phyloP scores from a whole-genome alignment of 2,113 vertebrate species.

The Toxotes jaculatrix region DNA sequence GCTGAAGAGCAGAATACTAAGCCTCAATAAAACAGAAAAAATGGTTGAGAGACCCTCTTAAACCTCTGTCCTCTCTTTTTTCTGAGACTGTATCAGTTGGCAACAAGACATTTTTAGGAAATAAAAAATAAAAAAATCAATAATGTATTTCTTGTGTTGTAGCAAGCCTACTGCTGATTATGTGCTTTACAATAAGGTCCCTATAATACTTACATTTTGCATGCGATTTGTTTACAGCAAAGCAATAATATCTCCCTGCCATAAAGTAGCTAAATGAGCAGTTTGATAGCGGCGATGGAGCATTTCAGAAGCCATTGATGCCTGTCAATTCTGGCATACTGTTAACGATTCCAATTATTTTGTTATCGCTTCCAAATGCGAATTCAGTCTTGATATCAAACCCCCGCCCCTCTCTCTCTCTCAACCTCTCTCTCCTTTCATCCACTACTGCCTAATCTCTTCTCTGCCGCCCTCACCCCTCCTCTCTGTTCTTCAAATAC shows the following conservation, averaged over 20 bases:
- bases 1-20: slow-evolving; percentile 42
- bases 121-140: background rate
- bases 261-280: slow-evolving; percentile 23
- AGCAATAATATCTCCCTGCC: background rate
- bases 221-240: background rate
- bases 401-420: slow-evolving; percentile 2
- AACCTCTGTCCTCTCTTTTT: slow-evolving; percentile 1
- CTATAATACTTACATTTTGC: background rate
- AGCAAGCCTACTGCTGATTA: background rate
- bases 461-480: slow-evolving; percentile 19
- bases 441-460: slow-evolving; percentile 6
- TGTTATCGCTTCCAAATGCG: slow-evolving; percentile 33
- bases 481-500: slow-evolving; percentile 3
- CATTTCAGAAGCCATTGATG: slow-evolving; percentile 46
- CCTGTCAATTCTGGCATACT: slow-evolving; percentile 40
- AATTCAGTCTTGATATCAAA: slow-evolving; percentile 41
- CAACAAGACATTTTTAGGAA: slow-evolving; percentile 11
- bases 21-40: slow-evolving; percentile 58
- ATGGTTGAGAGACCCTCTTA: slow-evolving; percentile 24
- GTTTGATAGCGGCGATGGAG: slow-evolving; percentile 1
- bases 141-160: background rate
- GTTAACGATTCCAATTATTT: slow-evolving; percentile 55
- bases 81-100: slow-evolving; percentile 10
- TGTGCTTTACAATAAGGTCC: background rate
- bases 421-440: slow-evolving; percentile 8